These are phyloP conservation scores for Cryptophagus acutangulus DNA, from an alignment of 2,888 invertebrate genomes.

Conservation along the genomic window DNA sequence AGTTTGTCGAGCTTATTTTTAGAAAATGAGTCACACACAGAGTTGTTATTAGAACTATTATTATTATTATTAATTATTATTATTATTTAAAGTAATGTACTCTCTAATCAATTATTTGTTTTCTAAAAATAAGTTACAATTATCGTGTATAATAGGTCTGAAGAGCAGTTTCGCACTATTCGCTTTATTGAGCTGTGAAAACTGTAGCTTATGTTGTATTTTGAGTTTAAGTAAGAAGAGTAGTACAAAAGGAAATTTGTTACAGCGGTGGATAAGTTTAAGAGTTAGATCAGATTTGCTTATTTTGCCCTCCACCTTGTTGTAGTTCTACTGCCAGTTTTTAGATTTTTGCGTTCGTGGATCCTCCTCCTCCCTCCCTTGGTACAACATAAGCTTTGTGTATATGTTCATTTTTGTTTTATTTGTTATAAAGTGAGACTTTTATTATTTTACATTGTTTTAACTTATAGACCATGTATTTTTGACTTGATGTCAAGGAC, in stretches of 20 bases:
- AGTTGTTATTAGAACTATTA: constrained; percentile 22
- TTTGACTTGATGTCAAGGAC: constrained; percentile 25
- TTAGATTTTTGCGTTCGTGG: constrained; percentile 5
- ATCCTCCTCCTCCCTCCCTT: constrained; percentile 9
- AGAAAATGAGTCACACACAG: constrained; percentile 30
- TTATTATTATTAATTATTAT: constrained; percentile 22
- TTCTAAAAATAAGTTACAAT: constrained; percentile 38
- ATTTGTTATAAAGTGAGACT: constrained; percentile 47
- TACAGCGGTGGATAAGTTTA: no score
- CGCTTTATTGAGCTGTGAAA: constrained; percentile 41
- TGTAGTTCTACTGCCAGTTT: constrained; percentile 7
- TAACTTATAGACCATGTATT: constrained; percentile 39
- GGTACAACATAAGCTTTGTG: constrained; percentile 35
- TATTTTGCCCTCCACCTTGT: no score
- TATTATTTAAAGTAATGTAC: constrained; percentile 14
- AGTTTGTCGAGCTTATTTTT: constrained; percentile 36
- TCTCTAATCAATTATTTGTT: constrained; percentile 23
- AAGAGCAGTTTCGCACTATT: constrained; percentile 39
- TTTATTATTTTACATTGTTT: constrained; percentile 43
- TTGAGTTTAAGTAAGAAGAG: constrained; percentile 21
- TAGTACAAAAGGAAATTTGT: no score
- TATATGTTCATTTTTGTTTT: constrained; percentile 44
- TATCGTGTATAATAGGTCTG: constrained; percentile 38
- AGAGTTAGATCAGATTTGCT: no score
- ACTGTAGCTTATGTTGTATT: constrained; percentile 34